A percentile compares a stretch with the other conserved stretches of the same genome.
Evolutionary conservation across 1,140 invertebrate genomes (phyloP).

Genomic region (Mya arenaria): DNA sequence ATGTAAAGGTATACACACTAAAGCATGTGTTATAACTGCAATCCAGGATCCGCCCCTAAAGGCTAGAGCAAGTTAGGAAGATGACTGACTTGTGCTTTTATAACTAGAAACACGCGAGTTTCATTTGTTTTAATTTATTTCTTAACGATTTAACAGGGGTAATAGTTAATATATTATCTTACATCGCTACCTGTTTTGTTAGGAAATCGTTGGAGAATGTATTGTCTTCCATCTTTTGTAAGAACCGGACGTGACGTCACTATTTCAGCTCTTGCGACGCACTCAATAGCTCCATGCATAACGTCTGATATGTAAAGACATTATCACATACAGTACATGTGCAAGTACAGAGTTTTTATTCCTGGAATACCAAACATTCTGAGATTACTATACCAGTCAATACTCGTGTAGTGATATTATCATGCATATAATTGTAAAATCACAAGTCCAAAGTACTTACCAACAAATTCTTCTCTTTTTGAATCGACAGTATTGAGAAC

Average conservation of each 20-base stretch:
- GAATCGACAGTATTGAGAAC: conserved; percentile 47
- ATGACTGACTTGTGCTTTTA: background rate
- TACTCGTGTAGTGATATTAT: background rate
- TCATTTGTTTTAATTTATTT: background rate
- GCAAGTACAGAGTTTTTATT: background rate
- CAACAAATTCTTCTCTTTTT: conserved; percentile 25
- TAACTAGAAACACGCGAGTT: background rate
- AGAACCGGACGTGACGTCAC: conserved; percentile 18
- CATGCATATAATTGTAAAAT: too few relatives aligned
- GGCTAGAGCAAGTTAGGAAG: background rate
- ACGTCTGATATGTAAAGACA: background rate
- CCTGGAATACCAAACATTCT: background rate
- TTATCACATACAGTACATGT: background rate
- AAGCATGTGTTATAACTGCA: background rate
- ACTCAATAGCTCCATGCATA: conserved; percentile 27
- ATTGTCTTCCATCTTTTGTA: conserved; percentile 1
- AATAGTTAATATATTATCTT: too few relatives aligned
- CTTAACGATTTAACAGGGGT: too few relatives aligned
- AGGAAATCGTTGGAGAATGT: background rate
- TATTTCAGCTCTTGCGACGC: conserved; percentile 18
- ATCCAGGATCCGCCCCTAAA: background rate
- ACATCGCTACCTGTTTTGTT: conserved; percentile 25
- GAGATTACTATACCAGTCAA: background rate
- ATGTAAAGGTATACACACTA: background rate
- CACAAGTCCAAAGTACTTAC: conserved; percentile 1